A percentile compares a stretch with the other conserved stretches of the same genome.
phyloP scores from a whole-genome alignment of 2,888 invertebrate genomes.

The Macrophya annulata region DNA sequence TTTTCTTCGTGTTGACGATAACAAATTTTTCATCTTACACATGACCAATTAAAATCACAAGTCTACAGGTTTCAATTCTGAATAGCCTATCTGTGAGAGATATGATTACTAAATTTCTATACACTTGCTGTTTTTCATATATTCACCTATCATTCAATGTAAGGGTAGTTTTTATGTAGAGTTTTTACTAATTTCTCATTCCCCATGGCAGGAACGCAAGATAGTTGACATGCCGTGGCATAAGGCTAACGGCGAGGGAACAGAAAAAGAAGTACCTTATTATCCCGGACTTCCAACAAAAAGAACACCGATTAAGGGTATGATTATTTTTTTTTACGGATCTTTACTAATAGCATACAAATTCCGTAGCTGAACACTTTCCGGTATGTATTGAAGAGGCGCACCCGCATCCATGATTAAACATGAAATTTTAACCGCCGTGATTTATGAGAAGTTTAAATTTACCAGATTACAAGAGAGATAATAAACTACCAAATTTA shows the following conservation, averaged over 20 bases:
- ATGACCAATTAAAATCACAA: not conserved
- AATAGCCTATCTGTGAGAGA: not conserved
- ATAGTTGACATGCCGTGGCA: conserved; percentile 90
- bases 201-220: conserved; percentile 81
- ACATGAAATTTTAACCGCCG: conserved; percentile 11
- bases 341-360: conserved; percentile 70
- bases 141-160: not conserved
- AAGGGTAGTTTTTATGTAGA: not conserved
- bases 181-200: conserved; percentile 63
- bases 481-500: not conserved
- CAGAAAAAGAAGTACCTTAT: conserved; percentile 85
- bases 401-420: conserved; percentile 25
- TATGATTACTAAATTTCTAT: not conserved
- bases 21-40: not conserved
- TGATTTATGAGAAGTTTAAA: not conserved
- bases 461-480: not conserved
- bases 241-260: conserved; percentile 82
- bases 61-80: not conserved
- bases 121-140: not conserved
- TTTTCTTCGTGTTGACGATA: not conserved
- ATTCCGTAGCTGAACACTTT: conserved; percentile 77
- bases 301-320: conserved; percentile 91
- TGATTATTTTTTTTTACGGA: conserved; percentile 61
- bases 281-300: conserved; percentile 88
- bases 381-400: conserved; percentile 79